phyloP scores from a whole-genome alignment of 2,797 vertebrate genomes.

The Syncerus caffer region DNA sequence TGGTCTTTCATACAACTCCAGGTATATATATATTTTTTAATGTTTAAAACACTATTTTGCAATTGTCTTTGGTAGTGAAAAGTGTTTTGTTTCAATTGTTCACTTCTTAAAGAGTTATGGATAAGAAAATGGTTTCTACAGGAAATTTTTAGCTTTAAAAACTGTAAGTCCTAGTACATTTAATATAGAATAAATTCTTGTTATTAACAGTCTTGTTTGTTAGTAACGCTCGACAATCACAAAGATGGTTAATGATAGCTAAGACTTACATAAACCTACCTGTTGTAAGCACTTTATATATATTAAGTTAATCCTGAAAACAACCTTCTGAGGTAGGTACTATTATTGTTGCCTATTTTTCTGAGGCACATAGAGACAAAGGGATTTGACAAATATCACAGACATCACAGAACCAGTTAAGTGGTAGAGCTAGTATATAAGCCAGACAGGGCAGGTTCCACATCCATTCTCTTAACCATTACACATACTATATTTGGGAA shows the following conservation, averaged over 20 bases:
- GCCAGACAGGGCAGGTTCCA: background rate
- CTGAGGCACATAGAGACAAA: background rate
- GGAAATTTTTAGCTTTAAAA: background rate
- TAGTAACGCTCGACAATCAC: background rate
- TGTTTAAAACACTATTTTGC: background rate
- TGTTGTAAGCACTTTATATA: background rate
- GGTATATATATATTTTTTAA: background rate
- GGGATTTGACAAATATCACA: background rate
- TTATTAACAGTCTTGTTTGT: background rate
- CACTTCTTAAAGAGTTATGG: background rate
- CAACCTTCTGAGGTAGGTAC: background rate
- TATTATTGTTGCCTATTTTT: background rate
- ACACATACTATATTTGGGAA: background rate
- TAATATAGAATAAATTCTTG: background rate
- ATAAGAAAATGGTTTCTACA: background rate
- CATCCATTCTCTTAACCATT: background rate
- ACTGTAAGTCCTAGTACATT: background rate
- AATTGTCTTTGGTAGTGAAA: background rate
- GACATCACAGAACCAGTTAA: background rate
- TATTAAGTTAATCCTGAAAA: background rate
- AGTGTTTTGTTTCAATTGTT: background rate
- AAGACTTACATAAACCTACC: background rate
- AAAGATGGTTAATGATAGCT: background rate
- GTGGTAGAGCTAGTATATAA: background rate
- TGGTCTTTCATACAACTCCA: background rate